Percentiles rank a stretch among this genome's conserved stretches.
Evolutionary conservation across 2,797 vertebrate species (phyloP).

Genomic region (Phalloptychus januarius): DNA sequence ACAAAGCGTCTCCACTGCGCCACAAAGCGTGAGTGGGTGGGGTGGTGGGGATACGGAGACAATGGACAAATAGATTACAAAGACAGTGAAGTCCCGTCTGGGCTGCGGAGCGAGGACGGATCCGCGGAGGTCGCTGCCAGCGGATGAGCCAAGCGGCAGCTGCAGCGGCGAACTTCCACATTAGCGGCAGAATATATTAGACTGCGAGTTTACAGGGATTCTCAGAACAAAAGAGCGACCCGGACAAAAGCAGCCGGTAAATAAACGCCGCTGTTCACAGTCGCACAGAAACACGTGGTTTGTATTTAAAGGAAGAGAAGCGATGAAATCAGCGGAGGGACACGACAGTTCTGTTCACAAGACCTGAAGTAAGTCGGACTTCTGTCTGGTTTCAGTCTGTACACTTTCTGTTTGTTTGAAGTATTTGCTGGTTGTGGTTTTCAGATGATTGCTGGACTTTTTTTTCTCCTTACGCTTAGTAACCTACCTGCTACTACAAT

Average conservation of each 20-base stretch:
- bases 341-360: conserved; percentile 24
- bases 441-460: neutral
- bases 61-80: conserved; percentile 28
- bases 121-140: conserved; percentile 6
- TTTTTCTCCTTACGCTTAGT: neutral
- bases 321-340: conserved; percentile 50
- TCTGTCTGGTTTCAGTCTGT: neutral
- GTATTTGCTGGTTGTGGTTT: neutral
- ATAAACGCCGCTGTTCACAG: conserved; percentile 31
- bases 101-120: conserved; percentile 41
- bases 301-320: conserved; percentile 58
- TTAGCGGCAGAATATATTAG: conserved; percentile 38
- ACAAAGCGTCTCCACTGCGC: conserved; percentile 5
- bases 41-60: conserved; percentile 23
- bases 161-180: conserved; percentile 14
- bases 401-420: neutral
- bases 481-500: neutral
- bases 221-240: conserved; percentile 65
- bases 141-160: conserved; percentile 37
- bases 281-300: conserved; percentile 66
- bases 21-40: neutral
- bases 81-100: conserved; percentile 31
- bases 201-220: conserved; percentile 43
- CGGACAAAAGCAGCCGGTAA: conserved; percentile 24
- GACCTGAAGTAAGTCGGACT: conserved; percentile 75